A percentile compares a stretch with the other conserved stretches of the same genome.
These are phyloP conservation scores for Oriolus oriolus DNA, from an alignment of 2,113 vertebrate species.

Conservation along the genomic window DNA sequence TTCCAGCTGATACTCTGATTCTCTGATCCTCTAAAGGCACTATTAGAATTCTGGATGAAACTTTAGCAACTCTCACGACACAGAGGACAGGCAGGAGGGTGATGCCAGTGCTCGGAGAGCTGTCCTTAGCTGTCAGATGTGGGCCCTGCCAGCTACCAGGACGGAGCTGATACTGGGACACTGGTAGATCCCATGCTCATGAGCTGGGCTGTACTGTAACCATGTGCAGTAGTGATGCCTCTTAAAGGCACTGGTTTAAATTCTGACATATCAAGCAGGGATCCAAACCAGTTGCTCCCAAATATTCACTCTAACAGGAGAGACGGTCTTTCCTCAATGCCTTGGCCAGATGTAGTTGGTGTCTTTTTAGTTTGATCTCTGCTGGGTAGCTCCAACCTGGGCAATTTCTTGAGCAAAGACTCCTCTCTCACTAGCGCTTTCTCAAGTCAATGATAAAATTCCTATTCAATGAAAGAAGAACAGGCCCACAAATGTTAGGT, in stretches of 20 bases:
- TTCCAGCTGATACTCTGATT: neutral
- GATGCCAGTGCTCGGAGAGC: accelerated
- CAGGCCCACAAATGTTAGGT: neutral
- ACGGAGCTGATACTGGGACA: neutral
- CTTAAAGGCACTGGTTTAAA: neutral
- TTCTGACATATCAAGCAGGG: neutral
- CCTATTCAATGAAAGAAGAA: neutral
- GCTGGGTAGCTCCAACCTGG: neutral
- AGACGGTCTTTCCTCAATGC: neutral
- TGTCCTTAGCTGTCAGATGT: neutral
- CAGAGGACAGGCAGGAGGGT: neutral
- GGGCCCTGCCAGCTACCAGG: neutral
- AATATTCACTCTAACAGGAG: neutral
- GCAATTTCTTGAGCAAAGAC: neutral
- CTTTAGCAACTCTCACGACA: accelerated
- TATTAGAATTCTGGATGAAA: neutral
- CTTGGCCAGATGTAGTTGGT: neutral
- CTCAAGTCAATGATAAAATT: neutral
- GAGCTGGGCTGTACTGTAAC: neutral
- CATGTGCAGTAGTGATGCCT: neutral
- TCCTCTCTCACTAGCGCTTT: neutral
- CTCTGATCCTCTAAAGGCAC: neutral
- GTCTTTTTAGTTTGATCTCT: neutral
- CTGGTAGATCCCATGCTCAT: accelerated
- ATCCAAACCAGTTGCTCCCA: neutral